These are phyloP conservation scores for Noctua fimbriata DNA, from an alignment of 2,888 invertebrate genomes.

Conservation along the genomic window DNA sequence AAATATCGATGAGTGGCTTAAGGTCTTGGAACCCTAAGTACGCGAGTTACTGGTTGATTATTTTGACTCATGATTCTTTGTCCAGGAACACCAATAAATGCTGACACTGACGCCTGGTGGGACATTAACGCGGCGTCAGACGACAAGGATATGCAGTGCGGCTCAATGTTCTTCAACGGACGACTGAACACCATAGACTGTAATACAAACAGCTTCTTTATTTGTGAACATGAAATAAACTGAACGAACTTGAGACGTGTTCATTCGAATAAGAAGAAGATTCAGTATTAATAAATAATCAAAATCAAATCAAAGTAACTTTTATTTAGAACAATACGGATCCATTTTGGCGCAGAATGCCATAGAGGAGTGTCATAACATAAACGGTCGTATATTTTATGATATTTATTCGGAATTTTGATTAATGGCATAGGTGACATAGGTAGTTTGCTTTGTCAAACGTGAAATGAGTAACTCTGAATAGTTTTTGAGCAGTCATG, in stretches of 20 bases:
- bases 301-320: neutral
- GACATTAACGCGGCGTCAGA: constrained; percentile 77
- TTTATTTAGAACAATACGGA: neutral
- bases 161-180: constrained; percentile 81
- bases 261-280: neutral
- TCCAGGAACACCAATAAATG: neutral
- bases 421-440: too few relatives aligned
- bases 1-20: neutral
- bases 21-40: neutral
- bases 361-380: too few relatives aligned
- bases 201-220: constrained; percentile 63
- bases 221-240: constrained; percentile 67
- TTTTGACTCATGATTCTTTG: neutral
- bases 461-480: too few relatives aligned
- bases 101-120: constrained; percentile 75
- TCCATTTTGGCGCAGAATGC: too few relatives aligned
- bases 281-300: neutral
- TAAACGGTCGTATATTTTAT: too few relatives aligned
- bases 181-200: constrained; percentile 62
- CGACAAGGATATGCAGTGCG: constrained; percentile 7
- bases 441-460: too few relatives aligned
- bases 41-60: neutral
- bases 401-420: too few relatives aligned
- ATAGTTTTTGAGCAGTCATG: too few relatives aligned
- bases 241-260: neutral